Evolutionary conservation across 2,113 vertebrate species (phyloP), one percentile per base, ranked within the genome.

Genomic region (Silurus meridionalis): DNA sequence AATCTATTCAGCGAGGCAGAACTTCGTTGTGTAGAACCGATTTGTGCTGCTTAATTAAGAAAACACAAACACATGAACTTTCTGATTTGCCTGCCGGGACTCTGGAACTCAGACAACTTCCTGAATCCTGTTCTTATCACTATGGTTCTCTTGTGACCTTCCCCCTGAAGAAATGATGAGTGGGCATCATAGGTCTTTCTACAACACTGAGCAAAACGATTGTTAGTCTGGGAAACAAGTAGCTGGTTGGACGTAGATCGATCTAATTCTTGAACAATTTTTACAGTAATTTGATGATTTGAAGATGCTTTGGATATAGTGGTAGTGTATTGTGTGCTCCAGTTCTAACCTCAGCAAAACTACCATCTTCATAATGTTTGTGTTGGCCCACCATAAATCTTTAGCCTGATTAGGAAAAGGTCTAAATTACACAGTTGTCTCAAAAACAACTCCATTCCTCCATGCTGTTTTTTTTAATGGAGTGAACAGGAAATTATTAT

Each of bases 41-140:
- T 28, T 55, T 75, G 66, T 64, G 66, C 67, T 37, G 77, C 85
- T 25, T 57, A 72, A 58, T 13, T 86, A 81, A 80, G 58, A 87
- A 87, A 89, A 83, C 9, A 83, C 81, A 63, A 86, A 86, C 87
- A 89, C 46, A 83, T 83, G 83, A 69, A 80, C 58, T 52, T 67
- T 83, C 74, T 80, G 72, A 88, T 85, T 83, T 37, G 83, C 53
- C 83, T 82, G 81, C 79, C 23, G 48, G 77, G 48, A 85, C 86
- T 61, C 82, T 85, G 50, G 37, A 52, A 23, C 60, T 90, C 90
- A 84, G 84, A 89, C 71, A 91, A 89, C 88, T 92, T 86, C 80
- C 80, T 83, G 74, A 89, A 88, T 91, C 58, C 78, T 80, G 90
- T 92, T 92, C 74, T 88, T 86, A 86, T 90, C 83, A 66, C 63